Base-by-base conservation (phyloP, 2,888 invertebrate genomes). In the Agrotis puta region DNA sequence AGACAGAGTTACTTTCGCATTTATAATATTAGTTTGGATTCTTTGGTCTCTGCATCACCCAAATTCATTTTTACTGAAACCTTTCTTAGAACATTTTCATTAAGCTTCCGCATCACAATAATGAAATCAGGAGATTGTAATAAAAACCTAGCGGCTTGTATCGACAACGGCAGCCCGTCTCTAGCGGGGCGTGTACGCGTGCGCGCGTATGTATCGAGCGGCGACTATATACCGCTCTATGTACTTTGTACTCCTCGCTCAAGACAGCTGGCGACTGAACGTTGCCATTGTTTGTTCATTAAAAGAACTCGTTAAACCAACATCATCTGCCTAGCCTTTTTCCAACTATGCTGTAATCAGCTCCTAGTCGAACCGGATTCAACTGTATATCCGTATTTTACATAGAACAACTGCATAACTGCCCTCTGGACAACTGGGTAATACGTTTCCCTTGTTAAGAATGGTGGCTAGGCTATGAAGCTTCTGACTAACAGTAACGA, bases 191-290 rank as follows among this genome's bases (percentile, higher is more conserved):
- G 89, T 90, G 84, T 93, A 93, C 94, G 94, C 94, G 87, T 93
- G 94, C 93, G 94, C 94, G 93, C 81, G 86, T 91, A 87, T 92
- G 89, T 94, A 94, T 94, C 85, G 94, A 94, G 91, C 94, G 93
- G 71, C 22, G 56, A 57, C 71, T 79, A 84, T 84, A 27, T 85
- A 84, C 72, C 48, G 0, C 27, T 27, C 51, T 79, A 85, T 83
- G 59, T 85, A 74, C 24, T 53, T 54, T 39, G 53, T 50, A 62
- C 70, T 69, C 24, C 33, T 62, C 63, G 64, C 33, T 62, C 69
- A 77, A 83, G 71, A 64, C 65, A 39, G 22, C 50, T 63, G 79
- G 81, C 82, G 11, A 56, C 9, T 11, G 59, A 56, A 48, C 22
- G 47, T 61, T 13, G 47, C 33, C 27, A 16, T 51, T 50, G 48